Conservation (phyloP, 1,140 invertebrate species). For the Drosophila punjabiensis region DNA sequence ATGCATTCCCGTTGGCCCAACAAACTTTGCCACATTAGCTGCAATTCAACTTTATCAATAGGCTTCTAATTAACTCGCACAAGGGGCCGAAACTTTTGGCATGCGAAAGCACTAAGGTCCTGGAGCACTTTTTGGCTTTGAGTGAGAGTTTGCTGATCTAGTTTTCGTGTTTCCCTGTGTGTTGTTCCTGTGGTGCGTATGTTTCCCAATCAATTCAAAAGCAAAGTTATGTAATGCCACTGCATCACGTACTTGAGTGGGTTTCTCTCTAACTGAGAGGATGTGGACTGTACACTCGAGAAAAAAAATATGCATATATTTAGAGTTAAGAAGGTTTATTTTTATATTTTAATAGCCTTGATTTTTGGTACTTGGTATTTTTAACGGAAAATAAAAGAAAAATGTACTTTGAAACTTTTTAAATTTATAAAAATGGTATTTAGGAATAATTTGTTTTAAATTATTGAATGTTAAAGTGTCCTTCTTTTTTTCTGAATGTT, state of each 20-base stretch:
- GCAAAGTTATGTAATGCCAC: slow-evolving; percentile 35
- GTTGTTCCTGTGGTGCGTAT: not conserved
- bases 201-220: slow-evolving; percentile 57
- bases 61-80: slow-evolving; percentile 73
- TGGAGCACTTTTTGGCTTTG: slow-evolving; percentile 29
- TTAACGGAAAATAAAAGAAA: not conserved
- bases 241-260: slow-evolving; percentile 62
- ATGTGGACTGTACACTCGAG: not conserved
- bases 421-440: no score
- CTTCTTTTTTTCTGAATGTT: no score
- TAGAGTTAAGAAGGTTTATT: not conserved
- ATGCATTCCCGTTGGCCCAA: slow-evolving; percentile 29
- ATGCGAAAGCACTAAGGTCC: not conserved
- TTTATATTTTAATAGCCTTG: no score
- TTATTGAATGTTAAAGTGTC: no score
- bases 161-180: slow-evolving; percentile 42
- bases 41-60: slow-evolving; percentile 75
- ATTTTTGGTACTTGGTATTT: not conserved
- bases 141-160: slow-evolving; percentile 59
- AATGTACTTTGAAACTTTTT: not conserved
- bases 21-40: slow-evolving; percentile 56
- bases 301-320: not conserved
- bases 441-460: no score
- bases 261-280: not conserved
- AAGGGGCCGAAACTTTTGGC: slow-evolving; percentile 28